Evolutionary conservation across 2,113 vertebrate genomes (phyloP), one percentile per base, ranked within the genome.

Genomic region (Odontesthes bonariensis): DNA sequence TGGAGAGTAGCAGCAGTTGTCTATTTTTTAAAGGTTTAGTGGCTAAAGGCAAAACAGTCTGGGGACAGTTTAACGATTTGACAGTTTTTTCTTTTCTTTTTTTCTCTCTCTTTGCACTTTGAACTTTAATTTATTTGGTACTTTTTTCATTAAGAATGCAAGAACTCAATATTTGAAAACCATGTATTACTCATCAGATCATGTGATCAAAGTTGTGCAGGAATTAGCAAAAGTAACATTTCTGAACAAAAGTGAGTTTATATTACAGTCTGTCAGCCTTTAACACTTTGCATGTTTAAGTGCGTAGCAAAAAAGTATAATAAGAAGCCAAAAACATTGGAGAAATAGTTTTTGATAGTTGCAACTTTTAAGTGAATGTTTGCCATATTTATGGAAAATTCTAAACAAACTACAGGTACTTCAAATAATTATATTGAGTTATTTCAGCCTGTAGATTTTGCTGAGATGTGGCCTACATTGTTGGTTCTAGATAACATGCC

Each of bases 51-150:
- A 19, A 20, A 42, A 13, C 20, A 8, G 20, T 4, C 12, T 62
- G 49, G 53, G 57, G 44, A 53, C 55, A 42, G 42, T 72, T n/a
- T 16, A 19, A 40, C 10, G 22, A 38, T 7, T 42, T 12, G 17
- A 33, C 27, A 27, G 1, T 16, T 32, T 58, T n/a, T 69, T 46
- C 38, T 27, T 31, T 55, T 55, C 10, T 31, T 67, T 16, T 19
- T 69, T 10, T 19, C 20, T 19, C 17, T n/a, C 58, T 72, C 27
- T 75, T 72, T 68, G 73, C 79, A 64, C 57, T 79, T 73, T 62
- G 27, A 56, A 20, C 9, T 78, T 71, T 2, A 8, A 49, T 46
- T 63, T 35, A 33, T 73, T 74, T 71, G 58, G 64, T 66, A 62
- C 55, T 20, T 0, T 55, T 51, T 73, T 8, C 14, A 8, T 35